These are phyloP conservation scores for Geodia barretti DNA, from an alignment of 37 sponge, comb jelly and placozoan genomes.

Conservation along the genomic window DNA sequence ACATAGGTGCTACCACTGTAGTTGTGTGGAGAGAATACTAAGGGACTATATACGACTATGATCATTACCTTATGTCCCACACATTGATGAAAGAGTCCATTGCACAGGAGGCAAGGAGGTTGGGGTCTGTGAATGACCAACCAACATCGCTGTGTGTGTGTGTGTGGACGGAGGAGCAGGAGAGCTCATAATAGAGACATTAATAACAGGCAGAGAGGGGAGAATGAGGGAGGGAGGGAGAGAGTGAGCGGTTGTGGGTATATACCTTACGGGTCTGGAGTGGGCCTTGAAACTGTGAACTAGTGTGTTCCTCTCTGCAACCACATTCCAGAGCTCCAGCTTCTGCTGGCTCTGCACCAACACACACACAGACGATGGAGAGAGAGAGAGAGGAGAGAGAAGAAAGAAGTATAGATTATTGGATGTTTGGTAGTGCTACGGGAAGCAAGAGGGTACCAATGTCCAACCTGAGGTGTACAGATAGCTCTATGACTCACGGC, in stretches of 20 bases:
- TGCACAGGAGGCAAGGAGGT: conserved; percentile 77
- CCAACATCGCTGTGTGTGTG: conserved; percentile 66
- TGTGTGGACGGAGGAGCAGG: neutral
- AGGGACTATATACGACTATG: neutral
- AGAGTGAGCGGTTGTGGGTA: neutral
- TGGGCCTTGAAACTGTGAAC: conserved; percentile 71
- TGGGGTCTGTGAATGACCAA: conserved; percentile 73
- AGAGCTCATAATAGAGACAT: too few species aligned
- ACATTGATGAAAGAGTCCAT: conserved; percentile 81
- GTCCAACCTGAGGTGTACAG: neutral
- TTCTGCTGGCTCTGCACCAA: conserved; percentile 70
- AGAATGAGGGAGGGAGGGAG: neutral
- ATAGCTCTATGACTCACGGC: conserved; percentile 47
- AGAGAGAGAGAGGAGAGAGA: neutral
- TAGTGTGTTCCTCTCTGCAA: conserved; percentile 58
- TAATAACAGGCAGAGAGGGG: neutral
- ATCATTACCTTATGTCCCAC: conserved; percentile 84
- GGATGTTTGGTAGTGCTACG: neutral
- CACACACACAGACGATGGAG: neutral
- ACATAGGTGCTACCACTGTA: conserved; percentile 7
- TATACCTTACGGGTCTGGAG: conserved; percentile 76
- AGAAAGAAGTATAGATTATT: neutral
- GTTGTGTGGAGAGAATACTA: conserved; percentile 51
- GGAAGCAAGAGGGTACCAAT: neutral
- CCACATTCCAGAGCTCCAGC: conserved; percentile 80